Conservation (phyloP, 2,888 invertebrate genomes). For the Rhagophthalmus giganteus region DNA sequence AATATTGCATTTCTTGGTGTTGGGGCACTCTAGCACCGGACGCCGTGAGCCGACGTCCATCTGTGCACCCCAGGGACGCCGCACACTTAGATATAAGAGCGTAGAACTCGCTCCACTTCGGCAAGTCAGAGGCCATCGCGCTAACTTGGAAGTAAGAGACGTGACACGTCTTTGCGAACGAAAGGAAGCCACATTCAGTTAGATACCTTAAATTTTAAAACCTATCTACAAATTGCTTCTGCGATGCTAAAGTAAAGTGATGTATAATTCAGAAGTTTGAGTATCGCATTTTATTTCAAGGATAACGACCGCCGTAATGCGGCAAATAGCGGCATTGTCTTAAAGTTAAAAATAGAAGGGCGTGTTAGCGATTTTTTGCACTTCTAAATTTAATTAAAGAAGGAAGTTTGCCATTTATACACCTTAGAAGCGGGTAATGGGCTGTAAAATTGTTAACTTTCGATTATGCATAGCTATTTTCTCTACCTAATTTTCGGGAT, state of each 20-base stretch:
- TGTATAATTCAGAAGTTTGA: constrained; percentile 43
- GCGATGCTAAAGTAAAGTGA: constrained; percentile 37
- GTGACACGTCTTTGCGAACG: constrained; percentile 46
- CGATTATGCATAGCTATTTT: constrained; percentile 41
- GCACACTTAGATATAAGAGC: constrained; percentile 40
- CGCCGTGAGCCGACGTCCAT: constrained; percentile 48
- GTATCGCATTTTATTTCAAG: constrained; percentile 37
- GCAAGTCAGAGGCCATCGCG: constrained; percentile 39
- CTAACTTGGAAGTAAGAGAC: constrained; percentile 42
- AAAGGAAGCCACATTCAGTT: constrained; percentile 40
- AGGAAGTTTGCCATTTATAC: constrained; percentile 36
- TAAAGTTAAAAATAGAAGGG: constrained; percentile 29
- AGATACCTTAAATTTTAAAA: constrained; percentile 50
- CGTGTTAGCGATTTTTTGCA: constrained; percentile 30
- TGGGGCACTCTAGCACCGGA: constrained; percentile 47
- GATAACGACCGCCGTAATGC: constrained; percentile 36
- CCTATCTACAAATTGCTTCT: constrained; percentile 48
- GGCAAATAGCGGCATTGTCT: constrained; percentile 34
- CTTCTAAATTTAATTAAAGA: constrained; percentile 43
- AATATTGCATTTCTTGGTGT: constrained; percentile 65
- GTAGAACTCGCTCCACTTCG: constrained; percentile 32
- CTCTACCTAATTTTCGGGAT: constrained; percentile 37
- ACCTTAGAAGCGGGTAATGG: constrained; percentile 41
- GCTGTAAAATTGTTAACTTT: constrained; percentile 46
- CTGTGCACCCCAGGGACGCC: constrained; percentile 43